Percentiles rank a stretch among this genome's conserved stretches.
Conservation (phyloP, 2,113 vertebrate genomes). For the Hippopotamus amphibius region DNA sequence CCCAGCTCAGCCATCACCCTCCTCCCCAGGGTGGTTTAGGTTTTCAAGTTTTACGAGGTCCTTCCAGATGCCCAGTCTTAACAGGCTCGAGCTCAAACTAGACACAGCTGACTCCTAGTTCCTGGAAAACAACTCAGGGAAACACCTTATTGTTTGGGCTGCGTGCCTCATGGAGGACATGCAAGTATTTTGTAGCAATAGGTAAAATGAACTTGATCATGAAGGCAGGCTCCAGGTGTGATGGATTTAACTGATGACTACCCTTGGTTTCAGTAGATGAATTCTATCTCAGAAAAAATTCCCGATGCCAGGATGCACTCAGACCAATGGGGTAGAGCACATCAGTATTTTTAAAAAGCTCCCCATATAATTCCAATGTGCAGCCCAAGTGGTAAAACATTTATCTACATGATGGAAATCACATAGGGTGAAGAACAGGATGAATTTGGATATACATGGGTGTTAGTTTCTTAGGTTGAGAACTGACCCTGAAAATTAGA, state of each 20-base stretch:
- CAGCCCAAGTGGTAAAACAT: not conserved
- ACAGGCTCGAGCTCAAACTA: not conserved
- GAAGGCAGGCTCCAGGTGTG: not conserved
- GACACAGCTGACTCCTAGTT: not conserved
- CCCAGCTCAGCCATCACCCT: not conserved
- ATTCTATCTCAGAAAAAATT: not conserved
- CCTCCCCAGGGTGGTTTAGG: not conserved
- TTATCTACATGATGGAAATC: not conserved
- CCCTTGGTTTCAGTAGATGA: not conserved
- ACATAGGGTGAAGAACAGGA: not conserved
- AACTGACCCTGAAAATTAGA: not conserved
- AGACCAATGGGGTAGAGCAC: not conserved
- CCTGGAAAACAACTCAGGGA: not conserved
- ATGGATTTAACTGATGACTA: not conserved
- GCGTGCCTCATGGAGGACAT: fast-evolving
- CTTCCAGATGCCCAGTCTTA: not conserved
- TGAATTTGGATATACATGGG: not conserved
- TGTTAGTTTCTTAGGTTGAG: not conserved
- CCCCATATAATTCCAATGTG: not conserved
- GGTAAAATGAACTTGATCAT: not conserved
- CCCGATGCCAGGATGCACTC: not conserved
- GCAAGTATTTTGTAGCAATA: not conserved
- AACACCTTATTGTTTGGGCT: not conserved
- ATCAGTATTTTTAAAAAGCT: not conserved
- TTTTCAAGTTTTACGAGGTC: not conserved